Evolutionary conservation across 1,140 invertebrate species (phyloP), one percentile per base, ranked within the genome.

Genomic region (Olivierus martensii): DNA sequence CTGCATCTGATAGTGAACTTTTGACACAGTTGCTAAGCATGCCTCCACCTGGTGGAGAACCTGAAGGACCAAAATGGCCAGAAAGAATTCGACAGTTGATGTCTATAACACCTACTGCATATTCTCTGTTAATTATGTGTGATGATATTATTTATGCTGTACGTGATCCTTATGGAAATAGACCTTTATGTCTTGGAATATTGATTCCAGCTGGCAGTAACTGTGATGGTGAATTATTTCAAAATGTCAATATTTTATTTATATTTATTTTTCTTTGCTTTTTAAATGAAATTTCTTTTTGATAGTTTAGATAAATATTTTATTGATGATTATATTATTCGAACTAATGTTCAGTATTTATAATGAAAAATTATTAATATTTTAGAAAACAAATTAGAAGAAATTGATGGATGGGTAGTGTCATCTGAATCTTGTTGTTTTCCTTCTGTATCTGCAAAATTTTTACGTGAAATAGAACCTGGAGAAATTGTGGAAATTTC

Each of bases 341-440:
- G n/a, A n/a, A n/a, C n/a, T n/a, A n/a, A n/a, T n/a, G n/a, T n/a
- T n/a, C n/a, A n/a, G n/a, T n/a, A n/a, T n/a, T n/a, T n/a, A n/a
- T n/a, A n/a, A n/a, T n/a, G n/a, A n/a, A n/a, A n/a, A n/a, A n/a
- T n/a, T n/a, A n/a, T n/a, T 28, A 28, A 28, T 28, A 28, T 28
- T 28, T 6, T 9, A 28, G 28, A 28, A 28, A 28, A 28, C 28
- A 28, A 28, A 28, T 28, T 28, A 28, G 28, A 28, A 28, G 28
- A 51, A 39, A 50, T 63, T 18, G 58, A 70, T 65, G 93, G 91
- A 3, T 98, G 88, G 86, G 87, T 97, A 0, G 84, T 97, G 19
- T 91, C 91, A 0, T 96, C 91, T 0, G 94, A 98, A 71, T 94
- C 91, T 0, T 97, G 92, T 68, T 87, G 89, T 10, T 95, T 97